Evolutionary conservation across 2,888 invertebrate genomes (phyloP).

Genomic region (Lasiommata megera): DNA sequence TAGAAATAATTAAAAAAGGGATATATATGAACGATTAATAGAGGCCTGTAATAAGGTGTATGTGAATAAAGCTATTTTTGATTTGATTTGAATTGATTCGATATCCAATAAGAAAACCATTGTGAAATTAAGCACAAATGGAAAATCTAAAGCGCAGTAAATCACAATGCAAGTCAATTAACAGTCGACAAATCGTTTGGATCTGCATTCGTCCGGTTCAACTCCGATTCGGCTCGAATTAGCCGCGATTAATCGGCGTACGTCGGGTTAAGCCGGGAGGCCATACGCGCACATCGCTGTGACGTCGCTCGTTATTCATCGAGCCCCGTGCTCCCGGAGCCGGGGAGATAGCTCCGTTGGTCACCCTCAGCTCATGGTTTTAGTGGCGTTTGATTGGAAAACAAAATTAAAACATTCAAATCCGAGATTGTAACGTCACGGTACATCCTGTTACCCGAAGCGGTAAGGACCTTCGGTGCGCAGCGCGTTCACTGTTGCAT

Average conservation of each 20-base stretch:
- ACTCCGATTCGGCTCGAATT: slow-evolving; percentile 78
- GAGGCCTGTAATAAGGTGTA: no score
- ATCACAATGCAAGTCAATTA: slow-evolving; percentile 61
- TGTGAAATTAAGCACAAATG: no score
- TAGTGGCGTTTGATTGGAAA: slow-evolving; percentile 17
- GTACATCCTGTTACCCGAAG: no score
- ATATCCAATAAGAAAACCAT: no score
- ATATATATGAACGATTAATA: no score
- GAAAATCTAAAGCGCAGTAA: slow-evolving; percentile 37
- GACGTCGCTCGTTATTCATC: slow-evolving; percentile 78
- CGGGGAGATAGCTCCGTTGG: slow-evolving; percentile 56
- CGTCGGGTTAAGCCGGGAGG: slow-evolving; percentile 67
- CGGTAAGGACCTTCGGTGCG: no score
- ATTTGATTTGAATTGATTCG: no score
- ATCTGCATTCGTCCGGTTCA: slow-evolving; percentile 79
- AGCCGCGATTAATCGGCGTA: slow-evolving; percentile 76
- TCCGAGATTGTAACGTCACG: not conserved
- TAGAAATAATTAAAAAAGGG: no score
- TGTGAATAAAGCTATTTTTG: no score
- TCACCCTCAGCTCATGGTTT: slow-evolving; percentile 50
- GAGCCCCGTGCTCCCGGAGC: slow-evolving; percentile 57
- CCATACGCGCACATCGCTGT: slow-evolving; percentile 71
- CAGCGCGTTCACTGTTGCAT: no score
- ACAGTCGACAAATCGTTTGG: slow-evolving; percentile 75
- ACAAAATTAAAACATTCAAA: not conserved